Evolutionary conservation across 2,797 vertebrate species (phyloP).

Genomic region (Halcyon badia): DNA sequence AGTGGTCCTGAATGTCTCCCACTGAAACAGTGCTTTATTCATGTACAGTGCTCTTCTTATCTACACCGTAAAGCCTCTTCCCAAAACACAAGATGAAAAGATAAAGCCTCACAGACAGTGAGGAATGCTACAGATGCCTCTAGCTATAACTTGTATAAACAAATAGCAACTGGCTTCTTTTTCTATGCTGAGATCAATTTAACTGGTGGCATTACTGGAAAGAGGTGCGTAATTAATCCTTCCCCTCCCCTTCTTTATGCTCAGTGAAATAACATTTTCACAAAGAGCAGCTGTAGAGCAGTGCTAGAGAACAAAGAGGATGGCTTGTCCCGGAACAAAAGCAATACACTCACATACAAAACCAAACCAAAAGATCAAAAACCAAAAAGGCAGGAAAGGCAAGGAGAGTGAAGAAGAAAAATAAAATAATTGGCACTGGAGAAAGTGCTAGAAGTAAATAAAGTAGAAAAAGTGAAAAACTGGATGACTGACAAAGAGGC

Average conservation of each 20-base stretch:
- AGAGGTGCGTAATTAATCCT: slow-evolving; percentile 51
- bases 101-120: slow-evolving; percentile 74
- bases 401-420: slow-evolving; percentile 57
- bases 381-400: slow-evolving; percentile 64
- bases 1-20: background rate
- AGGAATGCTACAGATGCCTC: slow-evolving; percentile 67
- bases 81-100: slow-evolving; percentile 36
- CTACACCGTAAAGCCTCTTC: slow-evolving; percentile 8
- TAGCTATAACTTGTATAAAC: slow-evolving; percentile 16
- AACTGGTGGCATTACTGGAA: slow-evolving; percentile 38
- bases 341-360: slow-evolving; percentile 66
- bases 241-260: slow-evolving; percentile 47
- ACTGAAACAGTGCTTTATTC: background rate
- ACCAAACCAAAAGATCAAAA: slow-evolving; percentile 45
- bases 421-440: slow-evolving; percentile 33
- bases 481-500: slow-evolving; percentile 37
- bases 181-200: slow-evolving; percentile 34
- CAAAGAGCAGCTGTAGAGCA: slow-evolving; percentile 49
- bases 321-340: slow-evolving; percentile 77
- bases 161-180: slow-evolving; percentile 50
- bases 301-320: slow-evolving; percentile 65
- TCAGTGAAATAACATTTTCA: slow-evolving; percentile 72
- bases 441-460: slow-evolving; percentile 65
- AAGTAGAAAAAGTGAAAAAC: slow-evolving; percentile 43
- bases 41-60: background rate